Conservation (phyloP, 2,888 invertebrate species). For the Dilophus febrilis region DNA sequence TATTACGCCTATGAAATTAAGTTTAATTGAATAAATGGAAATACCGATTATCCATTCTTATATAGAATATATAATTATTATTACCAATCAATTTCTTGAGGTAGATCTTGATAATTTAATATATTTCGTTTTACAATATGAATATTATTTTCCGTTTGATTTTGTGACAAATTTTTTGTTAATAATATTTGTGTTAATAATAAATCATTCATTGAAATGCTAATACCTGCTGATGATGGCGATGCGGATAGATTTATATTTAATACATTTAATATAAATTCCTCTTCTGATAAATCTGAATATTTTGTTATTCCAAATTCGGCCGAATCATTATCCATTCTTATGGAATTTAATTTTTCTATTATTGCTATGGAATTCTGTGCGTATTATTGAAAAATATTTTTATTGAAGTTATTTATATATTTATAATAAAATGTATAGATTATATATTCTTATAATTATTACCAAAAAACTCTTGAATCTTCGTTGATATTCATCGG, state of each 20-base stretch:
- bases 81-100: conserved; percentile 39
- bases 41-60: too few relatives aligned
- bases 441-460: background rate
- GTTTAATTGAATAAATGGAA: too few relatives aligned
- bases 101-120: conserved; percentile 19
- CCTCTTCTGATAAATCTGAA: conserved; percentile 43
- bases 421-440: background rate
- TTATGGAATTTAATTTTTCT: background rate
- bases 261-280: conserved; percentile 36
- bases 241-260: conserved; percentile 18
- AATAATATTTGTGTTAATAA: too few relatives aligned
- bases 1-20: conserved; percentile 30
- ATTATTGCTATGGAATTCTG: background rate
- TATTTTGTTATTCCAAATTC: conserved; percentile 41
- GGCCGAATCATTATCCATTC: conserved; percentile 21
- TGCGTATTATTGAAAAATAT: background rate
- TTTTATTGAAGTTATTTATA: background rate
- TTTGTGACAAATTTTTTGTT: conserved; percentile 5
- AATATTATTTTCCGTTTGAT: background rate
- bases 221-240: too few relatives aligned
- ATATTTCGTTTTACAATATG: conserved; percentile 11
- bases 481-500: conserved; percentile 3
- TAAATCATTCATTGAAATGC: too few relatives aligned
- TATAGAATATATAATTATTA: background rate
- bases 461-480: background rate